Base-by-base conservation (phyloP, 2,888 invertebrate species). In the Dendrolimus pini region DNA sequence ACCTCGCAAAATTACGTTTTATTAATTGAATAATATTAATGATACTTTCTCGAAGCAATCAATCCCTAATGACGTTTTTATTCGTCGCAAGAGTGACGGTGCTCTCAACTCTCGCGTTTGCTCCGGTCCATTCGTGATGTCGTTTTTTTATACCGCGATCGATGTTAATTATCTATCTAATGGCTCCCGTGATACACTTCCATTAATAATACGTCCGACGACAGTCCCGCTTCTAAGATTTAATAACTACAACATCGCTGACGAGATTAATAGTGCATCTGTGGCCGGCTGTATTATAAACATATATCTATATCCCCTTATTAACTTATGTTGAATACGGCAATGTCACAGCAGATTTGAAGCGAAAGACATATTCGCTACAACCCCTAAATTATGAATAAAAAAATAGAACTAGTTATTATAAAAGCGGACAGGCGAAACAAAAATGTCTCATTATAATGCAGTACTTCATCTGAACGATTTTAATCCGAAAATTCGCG, bases 21-120 rank as follows among this genome's bases (percentile, higher is more conserved):
- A 90, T 90, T 90, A 90, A 90, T 90, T 90, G 89, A 90, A 90
- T 90, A 89, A 88, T 89, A 89, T 89, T 89, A 90, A 90, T 89
- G 90, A 89, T 85, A 85, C 89, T 85, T 85, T 80, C 82, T 83
- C 77, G 74, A 74, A 79, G 84, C 83, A 74, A 90, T 90, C 89
- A 88, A 89, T 89, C 89, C 88, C 83, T 86, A 87, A 89, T 86
- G 86, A 83, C 86, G 86, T 88, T 89, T 89, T 89, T 89, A 88
- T 89, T 87, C 82, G 83, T 80, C 76, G 78, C 70, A 75, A 77
- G 81, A 85, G 82, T 82, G 82, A 81, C 82, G 30, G 30, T 30
- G 30, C 30, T 30, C 30, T 82, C 75, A 75, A 74, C 78, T 76
- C 76, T 74, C 75, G 74, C 71, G 78, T 78, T 78, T 77, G 76